Evolutionary conservation across 2,113 vertebrate species (phyloP).

Genomic region (cattle (Bos taurus)): DNA sequence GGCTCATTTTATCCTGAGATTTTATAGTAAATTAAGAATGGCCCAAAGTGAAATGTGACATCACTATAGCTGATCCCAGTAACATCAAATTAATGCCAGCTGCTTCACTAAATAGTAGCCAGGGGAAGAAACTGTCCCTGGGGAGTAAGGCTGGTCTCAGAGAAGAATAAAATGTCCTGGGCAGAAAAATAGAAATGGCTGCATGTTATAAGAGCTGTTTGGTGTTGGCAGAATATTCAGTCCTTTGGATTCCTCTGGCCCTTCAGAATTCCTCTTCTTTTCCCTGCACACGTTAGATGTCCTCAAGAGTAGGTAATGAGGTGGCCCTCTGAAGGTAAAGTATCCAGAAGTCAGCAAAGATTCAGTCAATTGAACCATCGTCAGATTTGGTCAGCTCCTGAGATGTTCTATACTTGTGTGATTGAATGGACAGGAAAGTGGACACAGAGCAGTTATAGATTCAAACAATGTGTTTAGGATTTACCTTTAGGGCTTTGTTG

Average conservation of each 20-base stretch:
- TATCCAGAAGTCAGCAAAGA: neutral
- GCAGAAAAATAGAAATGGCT: constrained; percentile 13
- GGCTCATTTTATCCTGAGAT: constrained; percentile 28
- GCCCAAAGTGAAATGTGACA: constrained; percentile 30
- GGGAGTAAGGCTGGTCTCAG: neutral
- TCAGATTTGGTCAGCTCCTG: neutral
- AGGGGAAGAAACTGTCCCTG: neutral
- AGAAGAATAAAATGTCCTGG: constrained; percentile 21
- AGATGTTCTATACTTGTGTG: neutral
- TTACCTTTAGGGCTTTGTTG: neutral
- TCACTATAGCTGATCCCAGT: neutral
- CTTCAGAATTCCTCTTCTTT: constrained; percentile 13
- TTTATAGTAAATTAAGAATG: constrained; percentile 36
- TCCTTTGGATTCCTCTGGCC: neutral
- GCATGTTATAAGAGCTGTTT: neutral
- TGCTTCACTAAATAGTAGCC: neutral
- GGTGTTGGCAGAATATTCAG: neutral
- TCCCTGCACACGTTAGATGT: neutral
- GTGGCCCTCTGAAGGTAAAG: neutral
- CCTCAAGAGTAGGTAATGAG: neutral
- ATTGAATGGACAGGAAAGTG: neutral
- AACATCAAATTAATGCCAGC: neutral
- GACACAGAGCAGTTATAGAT: neutral
- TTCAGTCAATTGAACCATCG: neutral
- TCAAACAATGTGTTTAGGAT: neutral